phyloP scores from a whole-genome alignment of 2,888 invertebrate genomes.

The Peribatodes rhomboidaria region DNA sequence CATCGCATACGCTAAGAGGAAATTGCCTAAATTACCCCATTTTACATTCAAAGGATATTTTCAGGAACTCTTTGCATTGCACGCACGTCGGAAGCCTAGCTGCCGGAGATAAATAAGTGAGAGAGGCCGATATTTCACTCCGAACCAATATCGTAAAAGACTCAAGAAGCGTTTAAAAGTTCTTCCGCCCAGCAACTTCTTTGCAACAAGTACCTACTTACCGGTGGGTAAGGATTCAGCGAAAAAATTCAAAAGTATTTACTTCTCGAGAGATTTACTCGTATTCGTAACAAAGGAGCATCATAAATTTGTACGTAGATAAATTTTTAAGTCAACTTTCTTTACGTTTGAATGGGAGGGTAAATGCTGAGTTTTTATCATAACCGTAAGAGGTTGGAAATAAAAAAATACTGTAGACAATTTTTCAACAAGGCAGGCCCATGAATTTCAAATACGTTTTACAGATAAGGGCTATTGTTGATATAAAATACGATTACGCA shows the following conservation, averaged over 20 bases:
- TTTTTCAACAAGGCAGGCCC: constrained; percentile 77
- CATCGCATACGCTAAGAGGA: constrained; percentile 53
- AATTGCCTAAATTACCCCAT: constrained; percentile 64
- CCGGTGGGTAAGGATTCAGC: constrained; percentile 40
- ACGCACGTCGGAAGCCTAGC: constrained; percentile 70
- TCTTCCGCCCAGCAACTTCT: constrained; percentile 43
- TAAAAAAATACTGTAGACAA: constrained; percentile 76
- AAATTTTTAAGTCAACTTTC: constrained; percentile 62
- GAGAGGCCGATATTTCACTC: constrained; percentile 75
- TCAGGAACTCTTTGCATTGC: constrained; percentile 64
- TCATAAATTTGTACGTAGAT: constrained; percentile 56
- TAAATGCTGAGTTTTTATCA: constrained; percentile 63
- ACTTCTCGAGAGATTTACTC: constrained; percentile 49
- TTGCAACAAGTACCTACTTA: constrained; percentile 44
- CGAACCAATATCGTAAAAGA: constrained; percentile 76
- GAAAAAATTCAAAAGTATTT: constrained; percentile 39
- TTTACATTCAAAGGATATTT: constrained; percentile 67
- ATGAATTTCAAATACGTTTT: constrained; percentile 83
- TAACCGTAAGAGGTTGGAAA: constrained; percentile 67
- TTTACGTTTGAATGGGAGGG: constrained; percentile 59
- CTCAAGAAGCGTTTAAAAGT: constrained; percentile 63
- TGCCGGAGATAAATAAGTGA: constrained; percentile 77
- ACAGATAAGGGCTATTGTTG: constrained; percentile 81
- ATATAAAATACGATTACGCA: constrained; percentile 83
- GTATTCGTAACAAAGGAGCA: constrained; percentile 50